phyloP scores from a whole-genome alignment of 2,113 vertebrate genomes.

The Silurus glanis region DNA sequence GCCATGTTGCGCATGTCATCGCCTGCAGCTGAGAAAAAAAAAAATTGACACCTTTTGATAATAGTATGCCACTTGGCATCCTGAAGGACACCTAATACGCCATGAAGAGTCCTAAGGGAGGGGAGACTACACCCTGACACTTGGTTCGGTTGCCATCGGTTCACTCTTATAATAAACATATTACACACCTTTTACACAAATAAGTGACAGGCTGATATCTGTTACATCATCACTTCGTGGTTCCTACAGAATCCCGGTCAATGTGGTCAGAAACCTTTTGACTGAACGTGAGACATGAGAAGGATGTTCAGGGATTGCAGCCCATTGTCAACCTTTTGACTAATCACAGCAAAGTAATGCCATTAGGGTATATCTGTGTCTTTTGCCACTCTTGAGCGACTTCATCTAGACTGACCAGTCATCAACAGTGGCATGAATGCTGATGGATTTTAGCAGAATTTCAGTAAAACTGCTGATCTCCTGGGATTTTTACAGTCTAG shows the following conservation, averaged over 20 bases:
- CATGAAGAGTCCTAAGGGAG: background rate
- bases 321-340: background rate
- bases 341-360: background rate
- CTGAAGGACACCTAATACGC: slow-evolving; percentile 12
- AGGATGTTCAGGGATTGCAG: background rate
- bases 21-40: slow-evolving; percentile 24
- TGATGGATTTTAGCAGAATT: background rate
- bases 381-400: background rate
- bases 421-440: background rate
- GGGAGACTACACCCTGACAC: too few species aligned
- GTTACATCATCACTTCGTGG: too few species aligned
- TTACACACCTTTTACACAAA: background rate
- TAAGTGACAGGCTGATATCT: background rate
- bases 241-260: background rate
- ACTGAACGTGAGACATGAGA: background rate
- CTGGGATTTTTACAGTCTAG: background rate
- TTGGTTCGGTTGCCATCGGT: background rate
- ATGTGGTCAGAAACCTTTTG: background rate
- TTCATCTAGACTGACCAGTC: background rate
- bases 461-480: background rate
- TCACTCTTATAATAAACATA: background rate
- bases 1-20: background rate
- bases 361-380: background rate
- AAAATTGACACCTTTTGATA: slow-evolving; percentile 31
- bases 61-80: slow-evolving; percentile 21